Conservation (phyloP, 1,140 invertebrate species). For the Cotesia glomerata region DNA sequence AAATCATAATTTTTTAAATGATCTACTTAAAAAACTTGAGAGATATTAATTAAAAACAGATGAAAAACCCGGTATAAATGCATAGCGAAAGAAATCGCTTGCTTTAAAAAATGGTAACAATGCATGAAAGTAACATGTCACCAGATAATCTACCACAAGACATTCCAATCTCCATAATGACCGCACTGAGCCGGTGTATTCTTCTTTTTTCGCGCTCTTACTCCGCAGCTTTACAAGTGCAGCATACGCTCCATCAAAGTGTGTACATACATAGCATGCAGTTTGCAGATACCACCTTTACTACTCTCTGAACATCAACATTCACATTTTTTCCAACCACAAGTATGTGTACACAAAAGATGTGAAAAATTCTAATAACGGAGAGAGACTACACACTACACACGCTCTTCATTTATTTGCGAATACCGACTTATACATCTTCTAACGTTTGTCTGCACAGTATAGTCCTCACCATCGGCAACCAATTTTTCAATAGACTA, state of each 20-base stretch:
- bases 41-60: no score
- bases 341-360: background rate
- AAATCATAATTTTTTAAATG: no score
- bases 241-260: background rate
- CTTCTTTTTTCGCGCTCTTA: background rate
- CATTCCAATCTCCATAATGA: slow-evolving; percentile 30
- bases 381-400: slow-evolving; percentile 11
- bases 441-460: background rate
- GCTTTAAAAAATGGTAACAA: background rate
- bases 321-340: background rate
- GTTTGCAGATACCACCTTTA: background rate
- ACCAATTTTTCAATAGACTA: background rate
- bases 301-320: background rate
- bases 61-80: background rate
- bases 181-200: background rate
- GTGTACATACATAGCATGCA: background rate
- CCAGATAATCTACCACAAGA: background rate
- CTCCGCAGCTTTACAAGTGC: background rate
- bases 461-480: background rate
- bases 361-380: slow-evolving; percentile 7
- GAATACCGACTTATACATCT: background rate
- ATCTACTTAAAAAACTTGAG: no score
- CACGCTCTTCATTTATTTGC: slow-evolving; percentile 3
- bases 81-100: background rate
- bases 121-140: background rate